These are phyloP conservation scores for Callocephalon fimbriatum DNA, from an alignment of 2,113 vertebrate species.

Conservation along the genomic window DNA sequence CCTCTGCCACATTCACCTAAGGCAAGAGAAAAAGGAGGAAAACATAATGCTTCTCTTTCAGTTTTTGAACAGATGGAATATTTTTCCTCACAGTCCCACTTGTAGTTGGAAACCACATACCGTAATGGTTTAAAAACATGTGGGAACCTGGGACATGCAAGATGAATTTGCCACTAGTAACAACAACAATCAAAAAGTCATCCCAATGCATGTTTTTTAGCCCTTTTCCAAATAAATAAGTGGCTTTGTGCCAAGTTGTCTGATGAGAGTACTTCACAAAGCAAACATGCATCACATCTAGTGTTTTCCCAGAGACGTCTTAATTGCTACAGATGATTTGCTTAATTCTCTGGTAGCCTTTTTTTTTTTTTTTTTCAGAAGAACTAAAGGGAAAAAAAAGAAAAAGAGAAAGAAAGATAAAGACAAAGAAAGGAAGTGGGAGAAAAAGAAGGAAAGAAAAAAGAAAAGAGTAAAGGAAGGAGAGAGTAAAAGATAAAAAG, in stretches of 20 bases:
- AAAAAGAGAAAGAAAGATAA: not conserved
- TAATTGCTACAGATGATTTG: not conserved
- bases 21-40: not conserved
- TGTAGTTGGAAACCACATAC: not conserved
- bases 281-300: not conserved
- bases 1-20: not conserved
- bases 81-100: not conserved
- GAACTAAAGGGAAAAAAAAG: not conserved
- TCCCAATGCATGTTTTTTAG: not conserved
- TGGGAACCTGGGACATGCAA: constrained; percentile 14
- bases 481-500: not conserved
- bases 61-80: not conserved
- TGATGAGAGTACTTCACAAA: not conserved
- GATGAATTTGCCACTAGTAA: not conserved
- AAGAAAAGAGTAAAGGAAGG: not conserved
- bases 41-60: not conserved
- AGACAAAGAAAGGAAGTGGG: not conserved
- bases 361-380: not conserved
- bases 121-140: not conserved
- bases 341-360: not conserved
- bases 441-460: not conserved
- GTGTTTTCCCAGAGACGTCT: not conserved
- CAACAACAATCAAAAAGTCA: not conserved
- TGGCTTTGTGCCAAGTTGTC: not conserved
- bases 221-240: not conserved